Percentiles rank a stretch among this genome's conserved stretches.
Evolutionary conservation across 2,888 invertebrate genomes (phyloP).

Genomic region (Caenorhabditis uteleia): DNA sequence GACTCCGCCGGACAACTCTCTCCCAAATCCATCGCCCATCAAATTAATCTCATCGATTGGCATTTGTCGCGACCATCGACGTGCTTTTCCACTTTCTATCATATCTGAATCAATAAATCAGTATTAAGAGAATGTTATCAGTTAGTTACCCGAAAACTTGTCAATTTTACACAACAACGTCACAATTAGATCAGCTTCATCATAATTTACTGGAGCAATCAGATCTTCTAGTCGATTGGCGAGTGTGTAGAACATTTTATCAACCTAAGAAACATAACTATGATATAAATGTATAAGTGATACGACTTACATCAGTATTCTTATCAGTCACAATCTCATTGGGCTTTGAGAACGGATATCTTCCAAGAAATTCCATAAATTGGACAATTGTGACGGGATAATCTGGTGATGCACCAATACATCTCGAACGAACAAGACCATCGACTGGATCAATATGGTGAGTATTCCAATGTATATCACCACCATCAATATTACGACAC

Average conservation of each 20-base stretch:
- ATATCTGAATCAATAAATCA: no score
- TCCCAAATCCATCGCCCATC: constrained; percentile 15
- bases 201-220: constrained; percentile 16
- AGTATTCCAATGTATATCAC: constrained; percentile 23
- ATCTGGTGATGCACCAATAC: constrained; percentile 10
- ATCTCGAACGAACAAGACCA: constrained; percentile 16
- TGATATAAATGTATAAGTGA: no score
- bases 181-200: constrained; percentile 13
- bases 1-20: constrained; percentile 12
- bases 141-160: constrained; percentile 10
- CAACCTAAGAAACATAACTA: no score
- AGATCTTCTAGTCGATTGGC: constrained; percentile 28
- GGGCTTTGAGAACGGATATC: constrained; percentile 25
- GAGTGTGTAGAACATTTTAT: constrained; percentile 24
- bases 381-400: constrained; percentile 23
- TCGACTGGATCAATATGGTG: constrained; percentile 9
- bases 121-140: no score
- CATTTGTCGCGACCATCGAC: constrained; percentile 18
- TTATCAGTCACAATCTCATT: constrained; percentile 5
- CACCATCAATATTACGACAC: constrained; percentile 11
- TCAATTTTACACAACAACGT: constrained; percentile 12
- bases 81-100: no score
- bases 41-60: constrained; percentile 18
- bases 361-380: constrained; percentile 30
- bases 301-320: no score